phyloP scores from a whole-genome alignment of 2,888 invertebrate species.

The Deladenus siricidicola region DNA sequence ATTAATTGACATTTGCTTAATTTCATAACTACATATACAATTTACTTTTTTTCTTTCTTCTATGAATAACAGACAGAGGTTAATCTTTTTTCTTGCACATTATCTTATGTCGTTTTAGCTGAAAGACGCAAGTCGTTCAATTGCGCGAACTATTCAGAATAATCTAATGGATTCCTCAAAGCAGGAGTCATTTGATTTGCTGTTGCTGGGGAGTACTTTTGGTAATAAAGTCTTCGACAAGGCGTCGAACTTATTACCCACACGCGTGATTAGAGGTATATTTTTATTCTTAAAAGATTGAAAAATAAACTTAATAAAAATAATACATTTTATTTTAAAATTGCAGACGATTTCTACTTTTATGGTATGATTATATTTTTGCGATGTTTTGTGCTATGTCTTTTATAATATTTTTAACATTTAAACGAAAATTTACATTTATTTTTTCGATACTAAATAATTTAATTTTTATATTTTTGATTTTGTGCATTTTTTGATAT shows the following conservation, averaged over 20 bases:
- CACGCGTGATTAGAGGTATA: slow-evolving; percentile 73
- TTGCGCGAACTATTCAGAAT: slow-evolving; percentile 94
- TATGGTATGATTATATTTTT: slow-evolving; percentile 56
- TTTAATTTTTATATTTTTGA: too few species aligned
- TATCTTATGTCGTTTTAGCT: slow-evolving; percentile 58
- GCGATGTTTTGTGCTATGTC: slow-evolving; percentile 10
- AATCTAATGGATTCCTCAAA: slow-evolving; percentile 81
- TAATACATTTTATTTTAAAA: slow-evolving; percentile 3
- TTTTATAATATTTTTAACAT: neutral
- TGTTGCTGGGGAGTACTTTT: slow-evolving; percentile 80
- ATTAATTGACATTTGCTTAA: too few species aligned
- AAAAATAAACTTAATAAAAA: neutral
- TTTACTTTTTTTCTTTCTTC: too few species aligned
- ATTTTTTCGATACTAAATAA: too few species aligned
- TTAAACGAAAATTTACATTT: neutral
- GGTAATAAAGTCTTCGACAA: slow-evolving; percentile 84
- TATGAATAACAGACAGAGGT: slow-evolving; percentile 1
- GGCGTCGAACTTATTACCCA: slow-evolving; percentile 75
- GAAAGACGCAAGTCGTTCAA: slow-evolving; percentile 93
- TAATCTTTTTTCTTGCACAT: neutral
- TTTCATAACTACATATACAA: too few species aligned
- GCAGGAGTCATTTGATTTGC: slow-evolving; percentile 93
- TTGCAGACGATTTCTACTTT: slow-evolving; percentile 44
- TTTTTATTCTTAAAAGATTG: neutral
- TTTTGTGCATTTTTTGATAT: neutral